Percentiles rank a stretch among this genome's conserved stretches.
Evolutionary conservation across 2,888 invertebrate species (phyloP).

Genomic region (Pogonocherus hispidulus): DNA sequence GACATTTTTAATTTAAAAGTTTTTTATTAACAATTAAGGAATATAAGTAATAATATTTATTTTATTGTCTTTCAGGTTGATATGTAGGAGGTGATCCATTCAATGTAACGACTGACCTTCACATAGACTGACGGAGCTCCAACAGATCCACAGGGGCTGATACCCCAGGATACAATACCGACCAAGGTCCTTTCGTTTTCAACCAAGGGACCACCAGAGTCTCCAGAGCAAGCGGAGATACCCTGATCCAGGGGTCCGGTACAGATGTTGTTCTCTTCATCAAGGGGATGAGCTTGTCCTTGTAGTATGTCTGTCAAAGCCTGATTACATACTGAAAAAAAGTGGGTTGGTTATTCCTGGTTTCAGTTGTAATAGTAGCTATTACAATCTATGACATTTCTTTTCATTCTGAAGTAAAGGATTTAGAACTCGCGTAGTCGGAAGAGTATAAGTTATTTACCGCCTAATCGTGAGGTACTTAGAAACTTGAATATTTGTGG

Average conservation of each 20-base stretch:
- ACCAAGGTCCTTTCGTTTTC: slow-evolving; percentile 57
- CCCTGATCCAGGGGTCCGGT: neutral
- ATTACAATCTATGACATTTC: too few species aligned
- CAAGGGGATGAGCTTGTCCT: neutral
- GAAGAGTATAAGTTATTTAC: too few species aligned
- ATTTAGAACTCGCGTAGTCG: too few species aligned
- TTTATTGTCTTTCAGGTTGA: neutral
- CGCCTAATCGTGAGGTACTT: too few species aligned
- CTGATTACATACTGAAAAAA: neutral
- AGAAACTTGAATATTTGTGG: too few species aligned
- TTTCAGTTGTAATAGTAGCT: too few species aligned
- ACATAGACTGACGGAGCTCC: slow-evolving; percentile 73
- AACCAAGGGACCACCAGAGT: slow-evolving; percentile 71
- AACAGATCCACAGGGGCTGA: slow-evolving; percentile 70
- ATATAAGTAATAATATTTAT: too few species aligned
- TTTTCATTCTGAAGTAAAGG: too few species aligned
- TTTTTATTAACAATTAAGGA: too few species aligned
- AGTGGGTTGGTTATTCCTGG: neutral
- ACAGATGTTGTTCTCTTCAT: neutral
- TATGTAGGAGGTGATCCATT: neutral
- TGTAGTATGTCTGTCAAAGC: neutral
- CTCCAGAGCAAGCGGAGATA: slow-evolving; percentile 67
- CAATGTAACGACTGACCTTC: slow-evolving; percentile 66
- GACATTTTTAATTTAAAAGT: too few species aligned
- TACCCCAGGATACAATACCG: slow-evolving; percentile 73